Evolutionary conservation across 2,888 invertebrate genomes (phyloP), one percentile per base, ranked within the genome.

Genomic region (Cataglyphis livida): DNA sequence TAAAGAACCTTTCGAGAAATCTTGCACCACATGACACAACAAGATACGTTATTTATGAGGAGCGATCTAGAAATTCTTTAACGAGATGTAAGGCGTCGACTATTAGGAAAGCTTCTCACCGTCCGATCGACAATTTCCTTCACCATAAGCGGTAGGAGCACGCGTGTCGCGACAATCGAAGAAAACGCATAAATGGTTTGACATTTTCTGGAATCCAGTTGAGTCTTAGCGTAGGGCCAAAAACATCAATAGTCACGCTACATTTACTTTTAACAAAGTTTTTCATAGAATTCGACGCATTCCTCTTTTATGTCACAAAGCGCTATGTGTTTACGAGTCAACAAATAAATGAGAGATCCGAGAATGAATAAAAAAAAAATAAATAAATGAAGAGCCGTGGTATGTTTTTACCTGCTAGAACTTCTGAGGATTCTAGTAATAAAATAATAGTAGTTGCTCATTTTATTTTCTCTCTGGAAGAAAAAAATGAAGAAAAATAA

Each of bases 21-120:
- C 44, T 75, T 48, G 54, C 66, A 73, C 62, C 79, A 68, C 62
- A 48, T n/a, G 32, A 54, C 64, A 62, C 74, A 41, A 62, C 74
- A 41, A 75, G 73, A 54, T 57, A 75, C 82, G 75, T 89, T 87
- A 85, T 82, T 85, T 87, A 87, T 82, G 71, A 28, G 54, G 32
- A 83, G 51, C 74, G 84, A 81, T 78, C 87, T 81, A 78, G 82
- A 89, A 81, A 79, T 87, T 82, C 73, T 70, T 82, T 61, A 57
- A 78, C 82, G 71, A 76, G 57, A 88, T 85, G 81, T 83, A 82
- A 82, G 61, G 51, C 38, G 61, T 73, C 79, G 83, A 85, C 82
- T 84, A 81, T 83, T 73, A 85, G 48, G 41, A 38, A 64, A 71
- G 62, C 73, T 86, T 75, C 78, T 84, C 82, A 79, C 48, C 41